Base-by-base conservation (phyloP, 2,888 invertebrate genomes). In the Eristalinus aeneus region DNA sequence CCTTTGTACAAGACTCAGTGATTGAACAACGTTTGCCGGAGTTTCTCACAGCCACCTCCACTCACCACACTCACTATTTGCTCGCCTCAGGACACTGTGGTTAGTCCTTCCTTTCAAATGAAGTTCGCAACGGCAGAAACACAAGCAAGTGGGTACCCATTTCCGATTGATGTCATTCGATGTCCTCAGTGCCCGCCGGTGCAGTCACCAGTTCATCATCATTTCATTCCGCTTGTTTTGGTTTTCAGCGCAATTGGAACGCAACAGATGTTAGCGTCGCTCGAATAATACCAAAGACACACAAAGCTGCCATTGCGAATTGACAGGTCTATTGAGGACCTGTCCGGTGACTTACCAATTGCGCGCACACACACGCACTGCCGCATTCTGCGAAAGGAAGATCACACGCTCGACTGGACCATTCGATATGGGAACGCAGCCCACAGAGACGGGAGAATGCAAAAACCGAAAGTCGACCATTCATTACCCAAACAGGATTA, bases 401-500 rank as follows among this genome's bases (percentile, higher is more conserved):
- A 86, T 86, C 82, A 86, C 74, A 86, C 77, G 82, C 82, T 39
- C 65, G 53, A 82, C 32, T 74, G 58, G 73, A 11, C 74, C 73
- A 77, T 86, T 86, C 86, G 86, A 74, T 74, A 86, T 86, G 86
- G 86, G 86, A 86, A 82, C 77, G 73, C 60, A 78, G 74, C 64
- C 53, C n/a, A n/a, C n/a, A 64, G 72, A 69, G 1, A 9, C 32
- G 73, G 32, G 69, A 81, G 77, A 73, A 69, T 34, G 69, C 56
- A 69, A 86, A 69, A 86, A 74, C 86, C 86, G 61, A 86, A 86
- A 86, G 82, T 86, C 82, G 73, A 82, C 86, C 77, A 77, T 82
- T 86, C 73, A 86, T 86, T 86, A 65, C 69, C 54, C 82, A 82
- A 82, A 82, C 86, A 78, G 86, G 86, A 86, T 86, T 86, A 82